A percentile compares a stretch with the other conserved stretches of the same genome.
Evolutionary conservation across 2,113 vertebrate genomes (phyloP).

Genomic region (Indicator maculatus): DNA sequence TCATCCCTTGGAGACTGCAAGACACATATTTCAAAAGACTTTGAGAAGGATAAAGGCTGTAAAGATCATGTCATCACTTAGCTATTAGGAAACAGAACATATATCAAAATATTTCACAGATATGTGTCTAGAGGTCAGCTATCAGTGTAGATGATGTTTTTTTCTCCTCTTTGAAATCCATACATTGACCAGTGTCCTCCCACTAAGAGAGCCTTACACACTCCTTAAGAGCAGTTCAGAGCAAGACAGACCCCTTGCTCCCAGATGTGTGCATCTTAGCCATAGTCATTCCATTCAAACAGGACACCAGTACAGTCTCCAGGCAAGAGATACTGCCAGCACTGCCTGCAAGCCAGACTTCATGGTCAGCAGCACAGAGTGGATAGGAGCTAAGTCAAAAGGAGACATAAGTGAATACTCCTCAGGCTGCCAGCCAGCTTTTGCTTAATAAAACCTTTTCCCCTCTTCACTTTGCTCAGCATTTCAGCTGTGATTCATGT

Average conservation of each 20-base stretch:
- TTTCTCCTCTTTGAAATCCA: background rate
- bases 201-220: background rate
- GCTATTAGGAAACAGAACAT: background rate
- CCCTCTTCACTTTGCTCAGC: background rate
- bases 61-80: background rate
- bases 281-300: background rate
- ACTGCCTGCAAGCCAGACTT: background rate
- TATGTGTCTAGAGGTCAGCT: background rate
- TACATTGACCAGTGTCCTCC: background rate
- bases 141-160: background rate
- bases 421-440: background rate
- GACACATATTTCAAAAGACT: background rate
- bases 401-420: background rate
- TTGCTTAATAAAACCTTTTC: background rate
- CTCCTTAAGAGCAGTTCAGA: background rate
- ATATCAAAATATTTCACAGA: background rate
- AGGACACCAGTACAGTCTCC: background rate
- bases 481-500: background rate
- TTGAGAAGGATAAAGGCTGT: background rate
- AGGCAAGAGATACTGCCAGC: background rate
- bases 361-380: background rate
- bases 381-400: background rate
- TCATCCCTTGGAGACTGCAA: background rate
- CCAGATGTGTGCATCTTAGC: background rate
- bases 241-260: background rate